These are phyloP conservation scores for Esox masquinongy DNA, from an alignment of 2,797 vertebrate species.

Conservation along the genomic window DNA sequence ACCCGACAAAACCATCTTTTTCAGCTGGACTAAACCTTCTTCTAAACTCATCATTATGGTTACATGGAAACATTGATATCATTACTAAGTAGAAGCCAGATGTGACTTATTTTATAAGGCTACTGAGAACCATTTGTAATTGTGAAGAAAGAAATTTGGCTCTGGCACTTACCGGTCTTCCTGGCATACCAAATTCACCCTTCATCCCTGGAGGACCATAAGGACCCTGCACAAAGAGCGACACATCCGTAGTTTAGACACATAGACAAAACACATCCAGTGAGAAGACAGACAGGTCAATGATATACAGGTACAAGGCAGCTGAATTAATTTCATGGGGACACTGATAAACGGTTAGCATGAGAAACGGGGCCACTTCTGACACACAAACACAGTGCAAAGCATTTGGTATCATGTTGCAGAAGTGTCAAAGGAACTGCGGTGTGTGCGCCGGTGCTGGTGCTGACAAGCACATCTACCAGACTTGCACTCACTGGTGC, in stretches of 20 bases:
- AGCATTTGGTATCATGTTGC: neutral
- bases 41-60: too few relatives aligned
- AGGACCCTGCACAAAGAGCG: slow-evolving; percentile 58
- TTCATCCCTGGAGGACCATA: slow-evolving; percentile 81
- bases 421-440: neutral
- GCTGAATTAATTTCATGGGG: neutral
- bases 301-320: neutral
- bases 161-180: slow-evolving; percentile 87
- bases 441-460: neutral
- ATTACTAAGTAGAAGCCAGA: neutral
- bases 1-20: neutral
- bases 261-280: neutral
- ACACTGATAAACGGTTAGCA: neutral
- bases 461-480: neutral
- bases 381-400: neutral
- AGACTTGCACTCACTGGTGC: neutral
- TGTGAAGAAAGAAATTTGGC: neutral
- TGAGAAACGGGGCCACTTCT: neutral
- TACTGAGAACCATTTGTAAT: neutral
- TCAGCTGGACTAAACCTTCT: too few relatives aligned
- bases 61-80: too few relatives aligned
- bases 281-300: neutral
- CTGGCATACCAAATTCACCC: slow-evolving; percentile 96
- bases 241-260: neutral
- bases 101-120: neutral